Percentiles rank a stretch among this genome's conserved stretches.
phyloP scores from a whole-genome alignment of 1,140 invertebrate genomes.

The Anadara kagoshimensis region DNA sequence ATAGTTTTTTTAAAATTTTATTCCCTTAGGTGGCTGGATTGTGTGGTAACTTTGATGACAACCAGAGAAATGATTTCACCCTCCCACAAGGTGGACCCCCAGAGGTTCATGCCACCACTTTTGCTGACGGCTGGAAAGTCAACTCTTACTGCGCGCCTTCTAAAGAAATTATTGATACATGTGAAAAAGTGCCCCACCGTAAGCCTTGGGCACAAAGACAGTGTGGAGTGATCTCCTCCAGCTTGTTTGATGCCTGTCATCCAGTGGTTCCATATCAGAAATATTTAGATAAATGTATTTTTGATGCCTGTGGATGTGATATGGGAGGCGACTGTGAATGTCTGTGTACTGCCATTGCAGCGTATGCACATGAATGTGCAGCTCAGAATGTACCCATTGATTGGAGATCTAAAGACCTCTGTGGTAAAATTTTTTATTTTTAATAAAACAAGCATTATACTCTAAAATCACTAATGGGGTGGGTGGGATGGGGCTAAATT shows the following conservation, averaged over 20 bases:
- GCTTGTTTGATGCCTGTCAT: conserved; percentile 85
- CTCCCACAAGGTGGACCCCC: conserved; percentile 83
- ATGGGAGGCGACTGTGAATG: conserved; percentile 92
- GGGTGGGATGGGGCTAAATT: too few species aligned
- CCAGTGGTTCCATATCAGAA: conserved; percentile 79
- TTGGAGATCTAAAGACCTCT: conserved; percentile 85
- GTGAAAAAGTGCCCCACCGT: conserved; percentile 81
- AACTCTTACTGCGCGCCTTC: conserved; percentile 81
- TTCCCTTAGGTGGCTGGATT: conserved; percentile 83
- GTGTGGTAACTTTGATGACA: conserved; percentile 93
- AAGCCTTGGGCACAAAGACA: conserved; percentile 85
- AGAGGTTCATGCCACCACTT: conserved; percentile 82
- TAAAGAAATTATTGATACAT: conserved; percentile 78
- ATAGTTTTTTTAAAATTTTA: too few species aligned
- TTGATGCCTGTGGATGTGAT: conserved; percentile 85
- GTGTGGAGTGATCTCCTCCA: conserved; percentile 84
- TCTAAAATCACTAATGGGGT: too few species aligned
- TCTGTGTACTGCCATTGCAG: conserved; percentile 89
- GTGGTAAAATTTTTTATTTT: conserved; percentile 47
- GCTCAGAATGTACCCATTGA: conserved; percentile 79
- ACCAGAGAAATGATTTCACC: conserved; percentile 80
- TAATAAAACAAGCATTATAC: not conserved
- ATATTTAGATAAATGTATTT: conserved; percentile 56
- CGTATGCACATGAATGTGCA: conserved; percentile 90
- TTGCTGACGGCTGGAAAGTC: conserved; percentile 91